Evolutionary conservation across 2,797 vertebrate species (phyloP), one percentile per base, ranked within the genome.

Genomic region (Odontamblyopus lacepedii): DNA sequence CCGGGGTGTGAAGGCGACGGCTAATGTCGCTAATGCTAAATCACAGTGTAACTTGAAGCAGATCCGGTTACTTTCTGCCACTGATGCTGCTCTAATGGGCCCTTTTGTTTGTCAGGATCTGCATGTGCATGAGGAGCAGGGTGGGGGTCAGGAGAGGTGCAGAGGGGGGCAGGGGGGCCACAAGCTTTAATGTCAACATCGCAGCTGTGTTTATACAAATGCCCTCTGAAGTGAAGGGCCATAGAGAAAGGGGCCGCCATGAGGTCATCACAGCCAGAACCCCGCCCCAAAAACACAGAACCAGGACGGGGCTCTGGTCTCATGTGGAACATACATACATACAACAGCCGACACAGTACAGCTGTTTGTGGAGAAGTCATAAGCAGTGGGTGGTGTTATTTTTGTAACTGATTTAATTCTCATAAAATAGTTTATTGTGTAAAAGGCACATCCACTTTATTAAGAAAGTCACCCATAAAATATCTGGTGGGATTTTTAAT

Each of bases 161-260:
- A 92, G 88, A 91, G 85, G 69, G 32, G 32, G 6, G 32, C 32
- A 35, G 32, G 32, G 32, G 32, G 85, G 77, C 73, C 55, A 75
- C 69, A 73, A 77, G 79, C 86, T 93, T 89, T 91, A 90, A 91
- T 88, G 92, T 93, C 89, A 91, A 86, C 86, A 86, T 80, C 57
- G 72, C 91, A 92, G 92, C 92, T 93, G 92, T 93, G 92, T 94
- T 94, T 92, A 90, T 87, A 87, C 74, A 80, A 88, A 87, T 79
- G 85, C 77, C 85, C 85, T 91, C 78, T 84, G 82, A 71, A 8
- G 35, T 8, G 55, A 26, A 64, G 41, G 29, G 16, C 51, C 53
- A 18, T 30, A 26, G 50, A 57, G 48, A 53, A 57, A 30, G 66
- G 18, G 74, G 69, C 41, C 1, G 27, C 8, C 56, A 84, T 86